Base-by-base conservation (phyloP, 2,113 vertebrate species). In the Phaethornis superciliosus region DNA sequence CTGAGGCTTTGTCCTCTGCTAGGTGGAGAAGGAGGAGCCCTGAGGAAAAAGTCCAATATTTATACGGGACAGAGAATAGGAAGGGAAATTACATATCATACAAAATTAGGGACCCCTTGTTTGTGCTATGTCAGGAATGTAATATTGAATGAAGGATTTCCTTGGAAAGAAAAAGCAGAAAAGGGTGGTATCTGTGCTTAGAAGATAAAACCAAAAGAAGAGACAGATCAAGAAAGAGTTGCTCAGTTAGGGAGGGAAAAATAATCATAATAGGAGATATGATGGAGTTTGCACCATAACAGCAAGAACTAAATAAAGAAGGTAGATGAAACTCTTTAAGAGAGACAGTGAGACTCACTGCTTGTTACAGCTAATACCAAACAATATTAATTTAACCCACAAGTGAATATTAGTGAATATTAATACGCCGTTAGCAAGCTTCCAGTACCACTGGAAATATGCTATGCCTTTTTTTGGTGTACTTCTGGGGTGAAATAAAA, bases 341-440 rank as follows among this genome's bases (percentile, higher is more conserved):
- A 84, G 62, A 74, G 67, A 52, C 30, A 49, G 58, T 87, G 76
- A 52, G 56, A 81, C 83, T 81, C 7, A 9, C 23, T 78, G 19
- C 69, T 70, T 94, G 59, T 64, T 75, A 81, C 63, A 79, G 49
- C 63, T 74, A 85, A 56, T 70, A 52, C 32, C 79, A 74, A 91
- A 55, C 18, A 77, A 22, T 82, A 80, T 80, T 83, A 65, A 81
- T 85, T 76, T 88, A 76, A 30, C 40, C 59, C 52, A 70, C 47
- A 33, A 91, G 68, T n/a, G n/a, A n/a, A 52, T 90, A 94, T 85
- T 85, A 81, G 88, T 81, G 89, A 88, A 81, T 89, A 91, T 89
- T 89, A 91, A 85, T 77, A 94, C 74, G 42, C 80, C 12, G 0
- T 94, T 91, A 91, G 30, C 42, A 67, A 94, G 79, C 47, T 94